phyloP scores from a whole-genome alignment of 2,888 invertebrate species.

The Cephus sareptanus region DNA sequence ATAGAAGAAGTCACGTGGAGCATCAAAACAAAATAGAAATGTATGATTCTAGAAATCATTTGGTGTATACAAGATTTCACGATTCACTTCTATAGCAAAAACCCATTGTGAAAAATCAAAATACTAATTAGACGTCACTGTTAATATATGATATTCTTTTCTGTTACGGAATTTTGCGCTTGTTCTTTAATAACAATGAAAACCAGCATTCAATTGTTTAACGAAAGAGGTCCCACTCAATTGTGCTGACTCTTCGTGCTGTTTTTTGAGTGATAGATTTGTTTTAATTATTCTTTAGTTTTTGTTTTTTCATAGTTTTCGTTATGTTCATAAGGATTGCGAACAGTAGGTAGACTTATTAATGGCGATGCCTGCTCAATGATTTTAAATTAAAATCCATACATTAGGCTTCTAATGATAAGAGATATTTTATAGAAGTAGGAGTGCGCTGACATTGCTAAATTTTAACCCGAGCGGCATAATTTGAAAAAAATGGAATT shows the following conservation, averaged over 20 bases:
- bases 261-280: background rate
- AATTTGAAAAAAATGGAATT: background rate
- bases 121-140: background rate
- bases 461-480: background rate
- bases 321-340: background rate
- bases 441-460: background rate
- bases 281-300: background rate
- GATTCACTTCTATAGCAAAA: background rate
- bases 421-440: background rate
- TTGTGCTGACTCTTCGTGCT: background rate
- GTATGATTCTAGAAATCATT: background rate
- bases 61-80: background rate
- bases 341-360: no score
- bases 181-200: background rate
- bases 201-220: background rate
- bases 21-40: background rate
- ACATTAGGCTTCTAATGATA: background rate
- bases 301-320: background rate
- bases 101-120: background rate
- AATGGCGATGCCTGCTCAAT: background rate
- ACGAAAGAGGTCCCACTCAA: background rate
- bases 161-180: background rate
- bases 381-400: background rate
- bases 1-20: background rate
- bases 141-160: background rate